Base-by-base conservation (phyloP, 2,888 invertebrate genomes). In the Catocala fraxini region DNA sequence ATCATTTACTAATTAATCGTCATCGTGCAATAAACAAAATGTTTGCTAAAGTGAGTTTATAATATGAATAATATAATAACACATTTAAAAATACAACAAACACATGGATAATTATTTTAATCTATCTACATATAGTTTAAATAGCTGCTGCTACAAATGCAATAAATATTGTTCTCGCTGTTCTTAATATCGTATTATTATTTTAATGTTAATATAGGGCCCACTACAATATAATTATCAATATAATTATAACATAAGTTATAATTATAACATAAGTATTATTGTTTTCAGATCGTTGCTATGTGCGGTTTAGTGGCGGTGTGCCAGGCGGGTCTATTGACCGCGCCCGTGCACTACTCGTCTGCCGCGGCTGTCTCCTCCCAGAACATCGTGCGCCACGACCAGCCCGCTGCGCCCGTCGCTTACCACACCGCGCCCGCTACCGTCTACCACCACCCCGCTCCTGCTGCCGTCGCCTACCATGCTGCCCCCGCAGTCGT, bases 371-470 rank as follows among this genome's bases (percentile, higher is more conserved):
- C 88, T 48, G 84, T 89, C 45, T 89, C 90, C 39, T 88, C 89
- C 4, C 88, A 88, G 65, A 89, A 80, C 77, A 86, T 89, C 70
- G 82, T 89, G 41, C 85, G 89, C 57, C 86, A 85, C 71, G 89
- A 87, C 82, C 86, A 81, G 84, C 85, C 70, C 59, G 56, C 71
- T 55, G 55, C 62, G 35, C 53, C 80, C 25, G 75, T 75, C 10
- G 56, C 65, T 33, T 71, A 69, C 61, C 66, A 65, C 13, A 4
- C 25, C 25, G 25, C 25, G 25, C 25, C 25, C 25, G 25, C 25
- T 25, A 4, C 25, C 25, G 25, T 25, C 25, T 25, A 25, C 25
- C 25, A 25, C 25, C 25, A 25, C 4, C 3, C 25, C 3, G 4
- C 4, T 4, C 25, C 25, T 4, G 25, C 25, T 25, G 1, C 25